These are phyloP conservation scores for Byasa hedistus DNA, from an alignment of 2,888 invertebrate species.

Conservation along the genomic window DNA sequence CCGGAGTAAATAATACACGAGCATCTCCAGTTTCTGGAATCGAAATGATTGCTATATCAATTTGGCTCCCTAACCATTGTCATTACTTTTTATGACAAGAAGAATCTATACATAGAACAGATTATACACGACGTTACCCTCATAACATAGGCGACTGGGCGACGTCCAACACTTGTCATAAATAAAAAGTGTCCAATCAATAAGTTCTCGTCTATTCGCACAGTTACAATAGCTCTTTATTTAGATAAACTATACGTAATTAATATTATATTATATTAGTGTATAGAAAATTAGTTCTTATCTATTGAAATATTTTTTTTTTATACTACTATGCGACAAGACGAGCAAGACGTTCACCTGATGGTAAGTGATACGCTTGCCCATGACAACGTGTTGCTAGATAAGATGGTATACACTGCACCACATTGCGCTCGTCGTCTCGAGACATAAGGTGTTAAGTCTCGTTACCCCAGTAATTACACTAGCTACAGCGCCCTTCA, in stretches of 20 bases:
- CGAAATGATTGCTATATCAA: slow-evolving; percentile 2
- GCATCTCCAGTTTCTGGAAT: slow-evolving; percentile 44
- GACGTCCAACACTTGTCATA: slow-evolving; percentile 45
- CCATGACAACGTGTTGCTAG: too few relatives aligned
- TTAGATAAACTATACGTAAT: not conserved
- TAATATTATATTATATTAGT: not conserved
- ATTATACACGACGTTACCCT: slow-evolving; percentile 22
- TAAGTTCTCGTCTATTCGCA: slow-evolving; percentile 31
- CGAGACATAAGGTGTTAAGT: too few relatives aligned
- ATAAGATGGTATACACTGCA: too few relatives aligned
- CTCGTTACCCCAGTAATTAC: too few relatives aligned
- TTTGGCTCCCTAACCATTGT: slow-evolving; percentile 9
- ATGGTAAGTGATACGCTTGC: too few relatives aligned
- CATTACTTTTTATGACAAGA: slow-evolving; percentile 45
- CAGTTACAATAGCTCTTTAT: slow-evolving; percentile 5
- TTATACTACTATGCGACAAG: too few relatives aligned
- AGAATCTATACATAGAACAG: slow-evolving; percentile 54
- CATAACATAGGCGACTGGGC: slow-evolving; percentile 42
- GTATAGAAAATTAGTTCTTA: too few relatives aligned
- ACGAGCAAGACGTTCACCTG: too few relatives aligned
- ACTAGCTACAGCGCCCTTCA: too few relatives aligned
- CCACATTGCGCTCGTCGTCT: too few relatives aligned
- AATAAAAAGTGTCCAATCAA: slow-evolving; percentile 37
- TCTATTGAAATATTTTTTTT: too few relatives aligned
- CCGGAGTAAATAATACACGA: slow-evolving; percentile 42